Conservation (phyloP, 1,140 invertebrate genomes). For the Macrocentrus cingulum region DNA sequence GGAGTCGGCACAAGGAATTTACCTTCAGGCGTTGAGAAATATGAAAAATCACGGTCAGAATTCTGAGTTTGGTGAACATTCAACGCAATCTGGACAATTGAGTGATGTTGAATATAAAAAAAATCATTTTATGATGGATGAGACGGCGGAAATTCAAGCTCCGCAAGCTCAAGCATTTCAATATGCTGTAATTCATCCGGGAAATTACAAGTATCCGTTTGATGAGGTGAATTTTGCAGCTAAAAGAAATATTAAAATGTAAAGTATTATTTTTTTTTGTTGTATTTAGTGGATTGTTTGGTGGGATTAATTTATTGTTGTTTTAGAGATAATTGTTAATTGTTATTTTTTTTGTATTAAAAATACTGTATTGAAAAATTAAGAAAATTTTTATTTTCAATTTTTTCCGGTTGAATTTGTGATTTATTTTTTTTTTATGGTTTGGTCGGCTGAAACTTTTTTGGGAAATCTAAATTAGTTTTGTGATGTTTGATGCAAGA, state of each 20-base stretch:
- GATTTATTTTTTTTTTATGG: too few species aligned
- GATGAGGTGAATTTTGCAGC: constrained; percentile 41
- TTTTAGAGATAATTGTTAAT: not conserved
- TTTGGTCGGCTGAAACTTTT: too few species aligned
- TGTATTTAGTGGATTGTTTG: not conserved
- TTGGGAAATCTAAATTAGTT: too few species aligned
- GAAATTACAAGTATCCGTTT: constrained; percentile 34
- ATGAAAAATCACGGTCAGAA: constrained; percentile 28
- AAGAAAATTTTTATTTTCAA: too few species aligned
- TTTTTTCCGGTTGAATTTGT: too few species aligned
- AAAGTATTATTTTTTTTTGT: constrained; percentile 6
- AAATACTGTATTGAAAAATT: too few species aligned
- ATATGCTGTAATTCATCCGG: constrained; percentile 42
- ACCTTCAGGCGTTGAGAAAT: constrained; percentile 36
- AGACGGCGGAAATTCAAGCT: constrained; percentile 37
- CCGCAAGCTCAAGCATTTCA: constrained; percentile 41
- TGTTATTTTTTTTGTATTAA: too few species aligned
- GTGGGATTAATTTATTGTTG: not conserved
- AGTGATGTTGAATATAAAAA: constrained; percentile 9
- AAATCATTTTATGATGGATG: constrained; percentile 24
- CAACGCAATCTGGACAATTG: constrained; percentile 23
- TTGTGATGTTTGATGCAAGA: too few species aligned
- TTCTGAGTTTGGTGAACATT: constrained; percentile 42
- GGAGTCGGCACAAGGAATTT: constrained; percentile 34
- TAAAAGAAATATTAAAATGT: constrained; percentile 35